Conservation (phyloP, 2,888 invertebrate species). For the Tenodera sinensis region DNA sequence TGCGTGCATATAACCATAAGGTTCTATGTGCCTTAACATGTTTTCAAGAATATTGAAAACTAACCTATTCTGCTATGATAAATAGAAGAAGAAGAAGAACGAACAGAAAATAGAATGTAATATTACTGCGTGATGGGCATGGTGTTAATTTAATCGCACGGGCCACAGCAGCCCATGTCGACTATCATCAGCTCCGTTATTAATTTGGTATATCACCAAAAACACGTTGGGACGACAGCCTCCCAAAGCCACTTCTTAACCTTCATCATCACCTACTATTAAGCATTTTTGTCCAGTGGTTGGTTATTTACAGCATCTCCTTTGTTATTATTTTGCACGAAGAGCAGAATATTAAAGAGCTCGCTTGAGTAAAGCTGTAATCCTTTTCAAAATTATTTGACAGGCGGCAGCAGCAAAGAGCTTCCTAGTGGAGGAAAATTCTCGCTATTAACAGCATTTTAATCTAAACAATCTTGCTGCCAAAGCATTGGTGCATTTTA, state of each 20-base stretch:
- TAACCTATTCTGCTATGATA: too few relatives aligned
- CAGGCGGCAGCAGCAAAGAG: neutral
- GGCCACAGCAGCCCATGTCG: too few relatives aligned
- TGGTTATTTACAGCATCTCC: too few relatives aligned
- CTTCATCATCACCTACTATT: neutral
- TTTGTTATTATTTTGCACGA: neutral
- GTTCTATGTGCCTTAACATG: too few relatives aligned
- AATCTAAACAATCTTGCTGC: too few relatives aligned
- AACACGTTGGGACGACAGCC: neutral
- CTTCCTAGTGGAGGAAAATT: neutral
- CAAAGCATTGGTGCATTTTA: neutral
- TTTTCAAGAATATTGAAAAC: too few relatives aligned
- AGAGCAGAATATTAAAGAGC: neutral
- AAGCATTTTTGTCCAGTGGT: neutral
- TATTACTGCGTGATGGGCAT: too few relatives aligned
- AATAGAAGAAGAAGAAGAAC: too few relatives aligned
- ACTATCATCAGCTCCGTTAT: neutral
- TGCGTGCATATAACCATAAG: too few relatives aligned
- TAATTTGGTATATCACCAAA: neutral
- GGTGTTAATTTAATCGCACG: too few relatives aligned
- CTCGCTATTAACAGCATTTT: neutral
- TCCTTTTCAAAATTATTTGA: neutral
- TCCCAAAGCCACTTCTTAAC: neutral
- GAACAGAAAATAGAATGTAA: too few relatives aligned
- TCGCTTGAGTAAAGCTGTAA: neutral